A percentile compares a stretch with the other conserved stretches of the same genome.
These are phyloP conservation scores for Limnephilus rhombicus DNA, from an alignment of 2,888 invertebrate genomes.

Conservation along the genomic window DNA sequence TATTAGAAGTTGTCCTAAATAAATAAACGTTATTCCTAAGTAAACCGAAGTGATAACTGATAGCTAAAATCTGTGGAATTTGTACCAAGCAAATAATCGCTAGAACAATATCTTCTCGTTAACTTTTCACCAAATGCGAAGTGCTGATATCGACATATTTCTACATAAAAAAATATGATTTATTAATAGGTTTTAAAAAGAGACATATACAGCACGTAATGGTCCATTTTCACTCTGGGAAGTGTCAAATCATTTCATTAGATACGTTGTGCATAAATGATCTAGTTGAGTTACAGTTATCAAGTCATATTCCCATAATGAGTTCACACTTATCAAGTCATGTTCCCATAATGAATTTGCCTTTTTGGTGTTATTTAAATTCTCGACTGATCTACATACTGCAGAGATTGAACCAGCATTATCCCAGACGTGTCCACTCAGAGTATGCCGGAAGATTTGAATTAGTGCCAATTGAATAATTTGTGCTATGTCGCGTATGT, in stretches of 20 bases:
- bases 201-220: no score
- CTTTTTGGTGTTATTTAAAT: neutral
- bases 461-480: conserved; percentile 56
- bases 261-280: neutral
- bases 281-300: neutral
- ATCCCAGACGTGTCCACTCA: neutral
- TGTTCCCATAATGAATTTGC: neutral
- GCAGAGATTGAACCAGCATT: neutral
- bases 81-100: neutral
- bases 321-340: neutral
- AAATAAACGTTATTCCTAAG: neutral
- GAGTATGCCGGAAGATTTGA: conserved; percentile 52
- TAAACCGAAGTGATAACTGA: neutral
- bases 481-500: conserved; percentile 26
- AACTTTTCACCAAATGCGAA: neutral
- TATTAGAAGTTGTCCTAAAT: neutral
- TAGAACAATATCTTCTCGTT: neutral
- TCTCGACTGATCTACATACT: neutral
- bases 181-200: no score
- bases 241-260: neutral
- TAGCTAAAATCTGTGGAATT: neutral
- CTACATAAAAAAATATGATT: no score
- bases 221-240: no score
- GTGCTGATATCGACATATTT: neutral
- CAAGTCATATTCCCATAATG: neutral